phyloP scores from a whole-genome alignment of 2,113 vertebrate genomes.

The Oxygymnocypris stewartii region DNA sequence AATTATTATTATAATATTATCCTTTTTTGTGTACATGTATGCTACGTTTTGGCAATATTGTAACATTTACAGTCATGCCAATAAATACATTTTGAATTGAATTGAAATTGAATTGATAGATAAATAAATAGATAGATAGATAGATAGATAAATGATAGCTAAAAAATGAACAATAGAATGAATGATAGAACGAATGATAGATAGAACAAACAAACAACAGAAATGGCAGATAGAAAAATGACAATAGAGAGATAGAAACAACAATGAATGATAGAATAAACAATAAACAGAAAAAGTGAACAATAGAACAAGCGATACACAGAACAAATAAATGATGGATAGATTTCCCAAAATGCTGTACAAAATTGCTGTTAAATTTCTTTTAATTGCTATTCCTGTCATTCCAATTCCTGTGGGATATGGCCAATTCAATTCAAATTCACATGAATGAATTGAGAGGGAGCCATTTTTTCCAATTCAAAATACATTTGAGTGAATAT shows the following conservation, averaged over 20 bases:
- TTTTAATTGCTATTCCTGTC: neutral
- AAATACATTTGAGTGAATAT: neutral
- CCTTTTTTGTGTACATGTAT: too few relatives aligned
- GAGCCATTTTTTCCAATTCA: neutral
- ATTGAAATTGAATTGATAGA: too few relatives aligned
- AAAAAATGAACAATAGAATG: neutral
- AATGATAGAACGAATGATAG: neutral
- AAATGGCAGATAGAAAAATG: neutral
- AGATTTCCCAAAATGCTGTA: neutral
- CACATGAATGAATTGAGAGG: neutral
- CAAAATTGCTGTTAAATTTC: neutral
- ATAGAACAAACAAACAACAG: too few relatives aligned
- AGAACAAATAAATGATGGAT: neutral
- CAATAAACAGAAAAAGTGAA: neutral
- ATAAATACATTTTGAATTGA: too few relatives aligned
- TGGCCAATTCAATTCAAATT: neutral
- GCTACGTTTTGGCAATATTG: too few relatives aligned
- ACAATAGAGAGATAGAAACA: neutral
- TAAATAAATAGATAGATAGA: neutral
- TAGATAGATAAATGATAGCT: neutral
- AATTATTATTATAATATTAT: too few relatives aligned
- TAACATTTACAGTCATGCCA: too few relatives aligned
- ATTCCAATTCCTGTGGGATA: neutral
- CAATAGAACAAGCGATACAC: neutral
- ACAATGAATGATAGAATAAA: neutral